A percentile compares a stretch with the other conserved stretches of the same genome.
Evolutionary conservation across 2,113 vertebrate species (phyloP).

Genomic region (Pleuronectes platessa): DNA sequence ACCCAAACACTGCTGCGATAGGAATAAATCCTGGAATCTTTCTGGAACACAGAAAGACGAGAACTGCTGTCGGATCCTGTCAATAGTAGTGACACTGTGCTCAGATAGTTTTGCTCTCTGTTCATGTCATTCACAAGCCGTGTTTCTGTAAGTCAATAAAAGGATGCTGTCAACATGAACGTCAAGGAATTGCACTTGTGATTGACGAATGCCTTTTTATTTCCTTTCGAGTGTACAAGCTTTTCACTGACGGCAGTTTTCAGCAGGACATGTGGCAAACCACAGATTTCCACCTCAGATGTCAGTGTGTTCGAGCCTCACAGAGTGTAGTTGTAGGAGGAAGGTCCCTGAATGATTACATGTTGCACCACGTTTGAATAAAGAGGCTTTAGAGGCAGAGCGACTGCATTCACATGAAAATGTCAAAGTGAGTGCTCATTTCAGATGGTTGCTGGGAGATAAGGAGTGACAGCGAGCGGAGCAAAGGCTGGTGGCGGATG

Average conservation of each 20-base stretch:
- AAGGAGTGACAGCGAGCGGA: conserved; percentile 27
- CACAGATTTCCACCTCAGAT: neutral
- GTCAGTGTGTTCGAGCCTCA: neutral
- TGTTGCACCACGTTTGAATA: neutral
- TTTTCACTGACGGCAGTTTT: conserved; percentile 7
- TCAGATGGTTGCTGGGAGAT: conserved; percentile 1
- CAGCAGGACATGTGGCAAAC: neutral
- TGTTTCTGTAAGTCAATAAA: conserved; percentile 18
- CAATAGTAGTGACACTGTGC: conserved; percentile 2
- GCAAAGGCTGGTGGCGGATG: conserved; percentile 5
- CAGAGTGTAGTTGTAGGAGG: neutral
- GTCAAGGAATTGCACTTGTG: conserved; percentile 7
- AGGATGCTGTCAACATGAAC: conserved; percentile 23
- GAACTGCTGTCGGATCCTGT: conserved; percentile 24
- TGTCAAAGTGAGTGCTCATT: neutral
- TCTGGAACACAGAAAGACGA: conserved; percentile 4
- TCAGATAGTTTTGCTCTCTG: conserved; percentile 11
- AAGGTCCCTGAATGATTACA: conserved; percentile 3
- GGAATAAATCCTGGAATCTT: neutral
- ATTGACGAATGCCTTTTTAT: conserved; percentile 8
- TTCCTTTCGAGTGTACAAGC: neutral
- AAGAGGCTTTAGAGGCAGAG: neutral
- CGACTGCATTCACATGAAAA: conserved; percentile 3
- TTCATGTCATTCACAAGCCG: conserved; percentile 26
- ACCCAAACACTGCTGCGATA: conserved; percentile 10